Base-by-base conservation (phyloP, 1,140 invertebrate genomes). In the Drosophila dunni region DNA sequence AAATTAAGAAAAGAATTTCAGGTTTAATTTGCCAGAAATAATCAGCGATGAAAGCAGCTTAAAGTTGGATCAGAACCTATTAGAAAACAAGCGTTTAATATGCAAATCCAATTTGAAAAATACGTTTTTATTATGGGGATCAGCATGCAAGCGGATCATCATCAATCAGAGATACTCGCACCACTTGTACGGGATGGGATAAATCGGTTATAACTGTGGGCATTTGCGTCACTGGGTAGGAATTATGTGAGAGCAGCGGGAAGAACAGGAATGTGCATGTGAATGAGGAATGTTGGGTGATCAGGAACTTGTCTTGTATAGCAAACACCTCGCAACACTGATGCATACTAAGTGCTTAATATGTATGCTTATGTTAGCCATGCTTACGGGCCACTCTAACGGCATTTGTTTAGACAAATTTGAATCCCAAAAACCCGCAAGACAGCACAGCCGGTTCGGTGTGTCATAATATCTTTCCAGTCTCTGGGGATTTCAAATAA, bases 391-490 rank as follows among this genome's bases (percentile, higher is more conserved):
- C 40, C 40, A 15, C 34, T 42, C 69, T 66, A 72, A 72, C 69
- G 69, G 69, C 38, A 50, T 13, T 13, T 17, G 9, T 17, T 50
- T 6, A 60, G 13, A 53, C 15, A 69, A 48, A 69, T 62, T 53
- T 69, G 46, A 45, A 61, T 61, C 2, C 44, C 24, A 48, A 61
- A 61, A 51, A 56, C 36, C 53, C 53, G 53, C 53, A 56, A 56
- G 53, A 56, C 34, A 58, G 17, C 17, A 29, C 45, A 20, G 54
- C 56, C 53, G 53, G 17, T 24, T 10, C 11, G 48, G 48, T 75
- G 81, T 85, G 81, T 86, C 81, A 84, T 84, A 84, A 80, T 84
- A 60, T 75, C 46, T 67, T 51, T 61, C 34, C 58, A 58, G 50
- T 45, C 45, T 17, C 45, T 38, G 54, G 11, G 15, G 40, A 48